phyloP scores from a whole-genome alignment of 2,888 invertebrate species.

The Allolobophora icterica region DNA sequence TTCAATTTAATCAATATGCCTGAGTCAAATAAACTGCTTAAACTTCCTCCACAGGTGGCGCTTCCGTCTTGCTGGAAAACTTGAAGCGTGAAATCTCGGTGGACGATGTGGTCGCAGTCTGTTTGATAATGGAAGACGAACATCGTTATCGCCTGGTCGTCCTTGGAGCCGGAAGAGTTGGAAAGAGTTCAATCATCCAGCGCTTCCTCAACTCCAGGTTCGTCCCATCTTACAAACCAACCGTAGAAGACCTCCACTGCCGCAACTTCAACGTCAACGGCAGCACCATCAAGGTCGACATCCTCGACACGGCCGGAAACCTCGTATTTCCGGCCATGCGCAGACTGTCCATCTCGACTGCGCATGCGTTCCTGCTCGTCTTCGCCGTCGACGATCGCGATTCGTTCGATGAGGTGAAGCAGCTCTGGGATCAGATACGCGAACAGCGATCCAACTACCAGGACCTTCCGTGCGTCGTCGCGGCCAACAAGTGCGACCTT shows the following conservation, averaged over 20 bases:
- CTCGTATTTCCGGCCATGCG: constrained; percentile 93
- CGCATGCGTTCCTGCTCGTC: constrained; percentile 92
- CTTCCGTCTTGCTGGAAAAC: neutral
- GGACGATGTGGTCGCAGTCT: neutral
- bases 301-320: constrained; percentile 91
- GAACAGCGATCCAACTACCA: constrained; percentile 78
- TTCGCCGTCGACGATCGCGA: constrained; percentile 69
- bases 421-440: constrained; percentile 73
- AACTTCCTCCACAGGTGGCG: neutral
- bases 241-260: constrained; percentile 95
- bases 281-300: constrained; percentile 82
- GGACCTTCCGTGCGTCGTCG: constrained; percentile 89
- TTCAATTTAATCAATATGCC: neutral
- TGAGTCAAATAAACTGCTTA: neutral
- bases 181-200: constrained; percentile 90
- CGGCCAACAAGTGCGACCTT: constrained; percentile 43
- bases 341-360: constrained; percentile 88
- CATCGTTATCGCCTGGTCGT: constrained; percentile 82
- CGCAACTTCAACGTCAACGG: constrained; percentile 81
- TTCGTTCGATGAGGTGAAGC: constrained; percentile 60
- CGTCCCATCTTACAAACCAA: constrained; percentile 88
- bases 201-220: constrained; percentile 89
- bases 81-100: neutral
- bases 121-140: constrained; percentile 57
- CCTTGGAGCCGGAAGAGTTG: constrained; percentile 83